phyloP scores from a whole-genome alignment of 2,888 invertebrate species.

The Phania funesta region DNA sequence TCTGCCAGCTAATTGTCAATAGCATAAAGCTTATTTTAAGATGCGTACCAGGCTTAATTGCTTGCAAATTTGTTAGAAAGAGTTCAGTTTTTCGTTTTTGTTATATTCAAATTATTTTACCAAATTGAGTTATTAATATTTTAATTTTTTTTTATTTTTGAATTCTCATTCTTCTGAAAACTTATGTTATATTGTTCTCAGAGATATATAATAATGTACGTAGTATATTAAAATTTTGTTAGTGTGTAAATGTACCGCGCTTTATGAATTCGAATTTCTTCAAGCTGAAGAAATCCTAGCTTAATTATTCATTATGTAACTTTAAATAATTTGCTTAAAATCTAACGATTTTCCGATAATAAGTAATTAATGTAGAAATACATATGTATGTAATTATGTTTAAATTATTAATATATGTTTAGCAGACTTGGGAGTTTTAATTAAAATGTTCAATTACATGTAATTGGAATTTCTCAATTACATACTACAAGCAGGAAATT shows the following conservation, averaged over 20 bases:
- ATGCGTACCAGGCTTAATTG: background rate
- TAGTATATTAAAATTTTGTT: slow-evolving; percentile 19
- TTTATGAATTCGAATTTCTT: slow-evolving; percentile 60
- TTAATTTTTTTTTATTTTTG: too few species aligned
- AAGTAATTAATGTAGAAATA: background rate
- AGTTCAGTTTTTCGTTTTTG: background rate
- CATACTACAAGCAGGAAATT: too few species aligned
- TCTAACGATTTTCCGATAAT: slow-evolving; percentile 8
- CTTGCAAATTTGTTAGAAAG: background rate
- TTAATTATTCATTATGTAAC: slow-evolving; percentile 45
- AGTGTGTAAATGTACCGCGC: slow-evolving; percentile 67
- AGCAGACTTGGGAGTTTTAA: too few species aligned
- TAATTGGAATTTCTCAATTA: too few species aligned
- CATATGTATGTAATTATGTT: background rate
- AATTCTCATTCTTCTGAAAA: too few species aligned
- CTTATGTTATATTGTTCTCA: background rate
- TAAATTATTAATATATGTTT: background rate
- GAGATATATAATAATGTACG: background rate
- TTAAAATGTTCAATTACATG: too few species aligned
- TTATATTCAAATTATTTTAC: background rate
- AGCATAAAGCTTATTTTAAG: background rate
- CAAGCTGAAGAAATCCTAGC: slow-evolving; percentile 32
- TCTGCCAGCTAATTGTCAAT: too few species aligned
- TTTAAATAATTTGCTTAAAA: slow-evolving; percentile 27
- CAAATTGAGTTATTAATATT: background rate